Base-by-base conservation (phyloP, 1,140 invertebrate species). In the Heterodera carotae region DNA sequence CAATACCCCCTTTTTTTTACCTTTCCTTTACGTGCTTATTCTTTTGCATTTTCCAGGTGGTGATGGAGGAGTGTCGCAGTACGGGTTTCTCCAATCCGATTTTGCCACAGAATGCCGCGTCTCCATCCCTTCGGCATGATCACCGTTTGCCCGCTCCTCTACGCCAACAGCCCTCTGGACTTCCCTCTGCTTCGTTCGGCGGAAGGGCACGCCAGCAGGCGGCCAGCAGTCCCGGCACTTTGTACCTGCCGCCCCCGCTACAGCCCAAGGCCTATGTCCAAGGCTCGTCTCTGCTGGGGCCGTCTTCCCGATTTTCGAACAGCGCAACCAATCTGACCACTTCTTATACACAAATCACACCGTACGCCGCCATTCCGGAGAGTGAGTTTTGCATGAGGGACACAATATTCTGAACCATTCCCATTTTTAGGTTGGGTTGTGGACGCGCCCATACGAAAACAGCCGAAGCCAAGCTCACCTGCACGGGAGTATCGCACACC, bases 1-100 rank as follows among this genome's bases (percentile, higher is more conserved):
- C n/a, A n/a, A n/a, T n/a, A n/a, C n/a, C n/a, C n/a, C n/a, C n/a
- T n/a, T n/a, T n/a, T n/a, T n/a, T n/a, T n/a, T n/a, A n/a, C n/a
- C n/a, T n/a, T n/a, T n/a, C n/a, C n/a, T n/a, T n/a, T n/a, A n/a
- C n/a, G n/a, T n/a, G n/a, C n/a, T n/a, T n/a, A n/a, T n/a, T n/a
- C n/a, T n/a, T 27, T 7, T 64, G 18, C 39, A 7, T 18, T 74
- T 84, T 84, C 71, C 5, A 82, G 81, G 78, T 82, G 1, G 82
- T 82, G 8, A 66, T 81, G 25, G 77, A 69, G 4, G 77, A 82
- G 59, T 83, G 68, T 60, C 39, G 68, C 27, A 69, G 68, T 18
- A 84, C 81, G 18, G 81, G 81, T 4, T 82, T 84, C 69, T 70
- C 48, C 27, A 82, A 82, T 59, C 56, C 77, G 22, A 68, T 84